Evolutionary conservation across 2,113 vertebrate species (phyloP).

Genomic region (Solea senegalensis): DNA sequence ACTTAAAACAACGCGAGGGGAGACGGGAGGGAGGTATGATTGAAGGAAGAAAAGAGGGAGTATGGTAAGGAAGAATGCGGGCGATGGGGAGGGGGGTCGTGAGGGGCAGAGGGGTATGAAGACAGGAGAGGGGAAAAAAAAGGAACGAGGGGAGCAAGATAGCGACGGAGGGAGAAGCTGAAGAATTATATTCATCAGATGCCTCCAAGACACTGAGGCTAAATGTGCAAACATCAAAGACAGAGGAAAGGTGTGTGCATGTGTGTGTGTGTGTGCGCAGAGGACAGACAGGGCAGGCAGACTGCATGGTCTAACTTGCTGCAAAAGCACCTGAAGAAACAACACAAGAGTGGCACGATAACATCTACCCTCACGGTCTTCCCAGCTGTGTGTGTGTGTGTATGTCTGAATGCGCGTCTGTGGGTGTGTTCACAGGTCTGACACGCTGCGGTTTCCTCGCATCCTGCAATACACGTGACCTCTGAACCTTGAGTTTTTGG

Average conservation of each 20-base stretch:
- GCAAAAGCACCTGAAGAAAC: conserved; percentile 82
- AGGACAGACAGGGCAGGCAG: conserved; percentile 62
- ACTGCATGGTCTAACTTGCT: conserved; percentile 75
- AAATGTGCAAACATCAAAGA: conserved; percentile 72
- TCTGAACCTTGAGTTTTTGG: not conserved
- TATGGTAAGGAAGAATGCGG: not conserved
- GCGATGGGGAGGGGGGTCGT: not conserved
- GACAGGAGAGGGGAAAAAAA: conserved; percentile 19
- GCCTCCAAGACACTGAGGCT: conserved; percentile 53
- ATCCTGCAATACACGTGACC: conserved; percentile 8
- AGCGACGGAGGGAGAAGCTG: conserved; percentile 18
- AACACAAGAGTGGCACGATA: conserved; percentile 72
- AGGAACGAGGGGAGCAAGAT: conserved; percentile 15
- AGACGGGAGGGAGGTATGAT: conserved; percentile 40
- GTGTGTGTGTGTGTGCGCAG: conserved; percentile 35
- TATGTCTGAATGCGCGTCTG: conserved; percentile 12
- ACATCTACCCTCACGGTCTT: conserved; percentile 64
- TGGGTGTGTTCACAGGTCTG: conserved; percentile 14
- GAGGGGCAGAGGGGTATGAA: not conserved
- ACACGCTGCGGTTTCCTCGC: conserved; percentile 24
- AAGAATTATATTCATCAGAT: conserved; percentile 47
- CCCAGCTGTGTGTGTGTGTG: conserved; percentile 32
- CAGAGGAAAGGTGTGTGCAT: not conserved
- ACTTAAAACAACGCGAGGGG: conserved; percentile 59
- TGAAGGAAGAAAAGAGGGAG: conserved; percentile 52